Evolutionary conservation across 1,140 invertebrate genomes (phyloP), one percentile per base, ranked within the genome.

Genomic region (Saccostrea cuccullata): DNA sequence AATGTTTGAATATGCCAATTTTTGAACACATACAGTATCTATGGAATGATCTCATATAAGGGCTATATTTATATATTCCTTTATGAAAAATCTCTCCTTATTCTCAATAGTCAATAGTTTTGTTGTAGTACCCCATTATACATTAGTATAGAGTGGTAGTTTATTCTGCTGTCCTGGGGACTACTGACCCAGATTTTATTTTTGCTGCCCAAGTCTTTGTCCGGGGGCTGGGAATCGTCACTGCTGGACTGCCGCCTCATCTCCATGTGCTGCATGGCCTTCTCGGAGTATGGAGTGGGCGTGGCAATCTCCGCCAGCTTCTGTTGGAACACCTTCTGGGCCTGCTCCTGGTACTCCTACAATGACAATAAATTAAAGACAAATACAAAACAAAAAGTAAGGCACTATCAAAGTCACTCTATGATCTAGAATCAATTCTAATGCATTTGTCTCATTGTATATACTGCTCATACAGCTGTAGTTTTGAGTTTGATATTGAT

Each of bases 281-380:
- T 92, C 82, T 94, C 91, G 12, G 92, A 93, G 82, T 93, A 92
- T 13, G 93, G 92, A 1, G 94, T 94, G 9, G 93, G 93, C 9
- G 93, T 94, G 1, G 94, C 92, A 58, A 94, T 95, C 85, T 93
- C 92, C 6, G 90, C 92, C 55, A 95, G 84, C 82, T 92, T 90
- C 88, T 93, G 88, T 87, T 93, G 92, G 36, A 94, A 91, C 73
- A 90, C 91, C 70, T 89, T 88, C 85, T 94, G 90, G 2, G 91
- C 92, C 84, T 94, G 90, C 82, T 92, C 91, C 85, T 94, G 92
- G 60, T 93, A 91, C 64, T 94, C 92, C 20, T 91, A 82, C 55
- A 30, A 82, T 26, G 40, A 47, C 5, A 9, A 47, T 47, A 47
- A 8, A 47, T 47, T 5, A 47, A 36, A 1, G 47, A 47, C n/a